A percentile compares a stretch with the other conserved stretches of the same genome.
These are phyloP conservation scores for Pseudorhombus dupliciocellatus DNA, from an alignment of 2,113 vertebrate species.

Conservation along the genomic window DNA sequence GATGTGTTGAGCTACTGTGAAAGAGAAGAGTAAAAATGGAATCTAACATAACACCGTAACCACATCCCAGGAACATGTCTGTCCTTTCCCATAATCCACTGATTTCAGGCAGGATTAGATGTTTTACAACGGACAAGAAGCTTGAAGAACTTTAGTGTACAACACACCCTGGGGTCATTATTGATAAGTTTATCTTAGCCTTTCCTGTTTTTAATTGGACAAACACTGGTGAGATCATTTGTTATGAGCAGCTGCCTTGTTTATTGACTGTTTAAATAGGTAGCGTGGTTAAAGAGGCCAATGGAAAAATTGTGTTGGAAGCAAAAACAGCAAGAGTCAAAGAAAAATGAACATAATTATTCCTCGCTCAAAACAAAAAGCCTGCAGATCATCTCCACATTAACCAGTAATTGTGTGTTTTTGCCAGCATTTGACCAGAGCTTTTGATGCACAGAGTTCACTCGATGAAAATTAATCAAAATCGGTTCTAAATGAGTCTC, in stretches of 20 bases:
- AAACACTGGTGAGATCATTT: slow-evolving; percentile 42
- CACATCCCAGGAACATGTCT: slow-evolving; percentile 39
- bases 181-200: slow-evolving; percentile 41
- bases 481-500: slow-evolving; percentile 66
- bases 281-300: slow-evolving; percentile 34
- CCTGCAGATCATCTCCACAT: slow-evolving; percentile 26
- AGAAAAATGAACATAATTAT: slow-evolving; percentile 57
- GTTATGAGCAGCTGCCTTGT: slow-evolving; percentile 51
- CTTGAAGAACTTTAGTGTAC: slow-evolving; percentile 38
- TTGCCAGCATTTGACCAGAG: neutral
- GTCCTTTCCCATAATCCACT: slow-evolving; percentile 47
- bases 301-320: slow-evolving; percentile 49
- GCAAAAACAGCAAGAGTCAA: slow-evolving; percentile 49
- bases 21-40: slow-evolving; percentile 47
- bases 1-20: slow-evolving; percentile 37
- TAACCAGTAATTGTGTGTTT: slow-evolving; percentile 14
- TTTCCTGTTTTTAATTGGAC: slow-evolving; percentile 18
- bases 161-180: slow-evolving; percentile 4
- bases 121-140: slow-evolving; percentile 64
- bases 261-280: slow-evolving; percentile 63
- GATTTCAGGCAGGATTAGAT: slow-evolving; percentile 43
- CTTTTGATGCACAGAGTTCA: slow-evolving; percentile 8
- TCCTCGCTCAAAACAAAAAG: slow-evolving; percentile 11
- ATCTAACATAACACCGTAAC: slow-evolving; percentile 44
- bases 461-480: slow-evolving; percentile 48